phyloP scores from a whole-genome alignment of 2,113 vertebrate genomes.

The Octodon degus region DNA sequence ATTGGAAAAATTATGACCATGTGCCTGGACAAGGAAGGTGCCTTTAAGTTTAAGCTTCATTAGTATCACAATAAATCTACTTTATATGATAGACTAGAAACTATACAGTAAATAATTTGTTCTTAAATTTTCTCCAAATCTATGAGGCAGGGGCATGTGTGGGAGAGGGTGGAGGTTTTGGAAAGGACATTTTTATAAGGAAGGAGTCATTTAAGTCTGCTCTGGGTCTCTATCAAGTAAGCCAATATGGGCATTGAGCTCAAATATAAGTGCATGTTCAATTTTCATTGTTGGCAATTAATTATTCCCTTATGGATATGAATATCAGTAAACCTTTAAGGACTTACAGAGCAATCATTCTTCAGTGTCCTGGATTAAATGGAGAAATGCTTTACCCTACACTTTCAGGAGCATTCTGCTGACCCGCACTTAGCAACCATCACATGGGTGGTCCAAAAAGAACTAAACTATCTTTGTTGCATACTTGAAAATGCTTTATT shows the following conservation, averaged over 20 bases:
- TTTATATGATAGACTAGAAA: neutral
- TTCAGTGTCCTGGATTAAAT: neutral
- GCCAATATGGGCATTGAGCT: neutral
- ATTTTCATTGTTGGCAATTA: neutral
- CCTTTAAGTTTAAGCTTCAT: neutral
- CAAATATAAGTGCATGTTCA: neutral
- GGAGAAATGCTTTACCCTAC: neutral
- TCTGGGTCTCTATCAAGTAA: neutral
- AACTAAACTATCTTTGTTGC: neutral
- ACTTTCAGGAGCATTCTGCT: neutral
- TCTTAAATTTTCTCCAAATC: neutral
- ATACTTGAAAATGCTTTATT: neutral
- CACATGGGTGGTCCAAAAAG: neutral
- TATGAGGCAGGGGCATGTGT: neutral
- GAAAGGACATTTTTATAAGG: neutral
- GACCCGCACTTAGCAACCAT: neutral
- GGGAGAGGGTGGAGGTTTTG: neutral
- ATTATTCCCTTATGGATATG: neutral
- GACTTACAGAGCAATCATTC: neutral
- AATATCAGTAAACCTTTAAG: neutral
- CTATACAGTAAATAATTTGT: neutral
- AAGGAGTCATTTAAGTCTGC: neutral
- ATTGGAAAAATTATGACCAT: neutral
- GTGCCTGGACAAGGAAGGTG: neutral
- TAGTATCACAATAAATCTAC: neutral